phyloP scores from a whole-genome alignment of 2,113 vertebrate genomes.

The Pluvianellus socialis region DNA sequence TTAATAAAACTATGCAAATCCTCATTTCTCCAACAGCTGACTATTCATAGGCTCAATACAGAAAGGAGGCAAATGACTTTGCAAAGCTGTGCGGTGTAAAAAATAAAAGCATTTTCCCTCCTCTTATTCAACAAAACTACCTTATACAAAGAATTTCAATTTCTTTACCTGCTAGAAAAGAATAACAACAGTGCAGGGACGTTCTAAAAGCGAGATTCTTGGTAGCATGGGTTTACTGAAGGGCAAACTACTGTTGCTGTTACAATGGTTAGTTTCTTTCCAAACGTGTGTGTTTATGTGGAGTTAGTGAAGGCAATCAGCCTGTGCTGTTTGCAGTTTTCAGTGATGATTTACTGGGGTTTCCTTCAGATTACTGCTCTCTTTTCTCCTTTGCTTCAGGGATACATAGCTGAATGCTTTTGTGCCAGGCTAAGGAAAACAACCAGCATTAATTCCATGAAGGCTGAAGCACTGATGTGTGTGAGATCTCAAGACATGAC shows the following conservation, averaged over 20 bases:
- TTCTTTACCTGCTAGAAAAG: neutral
- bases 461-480: neutral
- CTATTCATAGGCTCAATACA: neutral
- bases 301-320: neutral
- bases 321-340: neutral
- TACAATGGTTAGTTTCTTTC: neutral
- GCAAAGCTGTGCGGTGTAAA: neutral
- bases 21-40: neutral
- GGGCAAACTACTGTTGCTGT: neutral
- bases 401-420: neutral
- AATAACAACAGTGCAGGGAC: neutral
- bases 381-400: neutral
- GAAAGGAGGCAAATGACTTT: neutral
- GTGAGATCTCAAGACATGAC: neutral
- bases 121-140: neutral
- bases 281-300: neutral
- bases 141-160: neutral
- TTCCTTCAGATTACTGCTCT: neutral
- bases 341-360: neutral
- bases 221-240: neutral
- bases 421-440: neutral
- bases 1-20: neutral
- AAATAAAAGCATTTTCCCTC: neutral
- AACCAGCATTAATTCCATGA: neutral
- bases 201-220: neutral